phyloP scores from a whole-genome alignment of 2,113 vertebrate species.

The Atlantisia rogersi region DNA sequence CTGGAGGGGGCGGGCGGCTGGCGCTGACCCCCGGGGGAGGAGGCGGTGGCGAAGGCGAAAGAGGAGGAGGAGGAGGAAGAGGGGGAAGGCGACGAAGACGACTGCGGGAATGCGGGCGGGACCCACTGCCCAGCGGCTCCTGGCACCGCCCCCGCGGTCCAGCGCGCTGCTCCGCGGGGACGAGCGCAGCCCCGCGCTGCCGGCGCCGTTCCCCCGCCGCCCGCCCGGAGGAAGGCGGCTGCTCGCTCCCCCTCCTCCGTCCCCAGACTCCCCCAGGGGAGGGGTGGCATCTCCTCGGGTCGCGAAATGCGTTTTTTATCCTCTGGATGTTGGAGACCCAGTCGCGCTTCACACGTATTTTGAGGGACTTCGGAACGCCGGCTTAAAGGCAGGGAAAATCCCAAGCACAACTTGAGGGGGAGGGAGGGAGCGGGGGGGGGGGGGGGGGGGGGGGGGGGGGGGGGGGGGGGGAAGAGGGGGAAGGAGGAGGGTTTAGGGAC shows the following conservation, averaged over 20 bases:
- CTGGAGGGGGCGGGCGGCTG: background rate
- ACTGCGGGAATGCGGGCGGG: conserved; percentile 60
- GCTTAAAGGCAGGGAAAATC: background rate
- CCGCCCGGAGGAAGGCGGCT: background rate
- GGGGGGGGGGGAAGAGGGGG: background rate
- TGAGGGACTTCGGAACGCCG: background rate
- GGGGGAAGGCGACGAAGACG: conserved; percentile 15
- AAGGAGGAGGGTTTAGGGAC: conserved; percentile 14
- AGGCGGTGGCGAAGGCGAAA: conserved; percentile 10
- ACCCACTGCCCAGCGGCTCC: background rate
- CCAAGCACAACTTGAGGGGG: background rate
- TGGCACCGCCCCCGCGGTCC: background rate
- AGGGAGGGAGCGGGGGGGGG: no score
- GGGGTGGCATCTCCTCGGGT: background rate
- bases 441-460: no score
- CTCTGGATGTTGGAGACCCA: background rate
- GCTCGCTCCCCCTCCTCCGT: background rate
- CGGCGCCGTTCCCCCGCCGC: background rate
- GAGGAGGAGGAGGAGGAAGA: background rate
- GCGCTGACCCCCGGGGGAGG: background rate
- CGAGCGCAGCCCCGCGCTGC: background rate
- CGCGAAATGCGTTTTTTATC: background rate
- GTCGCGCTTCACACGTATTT: background rate
- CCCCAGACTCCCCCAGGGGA: no score
- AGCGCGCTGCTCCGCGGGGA: background rate